Conservation (phyloP, 2,797 vertebrate genomes). For the Thalassophryne amazonica region DNA sequence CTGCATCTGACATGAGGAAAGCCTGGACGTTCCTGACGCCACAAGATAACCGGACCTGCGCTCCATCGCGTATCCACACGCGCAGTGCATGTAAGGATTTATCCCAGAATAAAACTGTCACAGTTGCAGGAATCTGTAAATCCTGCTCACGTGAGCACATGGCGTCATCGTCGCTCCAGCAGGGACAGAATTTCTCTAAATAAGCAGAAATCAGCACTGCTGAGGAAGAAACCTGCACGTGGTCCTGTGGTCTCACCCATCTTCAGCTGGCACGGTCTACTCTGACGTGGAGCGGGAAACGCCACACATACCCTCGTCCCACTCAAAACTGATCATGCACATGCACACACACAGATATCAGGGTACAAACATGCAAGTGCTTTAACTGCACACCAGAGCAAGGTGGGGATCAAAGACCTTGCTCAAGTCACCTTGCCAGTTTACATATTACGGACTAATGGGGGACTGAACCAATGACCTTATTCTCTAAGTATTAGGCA, state of each 20-base stretch:
- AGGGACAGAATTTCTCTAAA: slow-evolving; percentile 10
- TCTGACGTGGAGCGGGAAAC: slow-evolving; percentile 4
- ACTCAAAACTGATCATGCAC: neutral
- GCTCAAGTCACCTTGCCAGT: too few species aligned
- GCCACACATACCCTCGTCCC: neutral
- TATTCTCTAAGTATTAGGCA: too few species aligned
- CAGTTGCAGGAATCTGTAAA: slow-evolving; percentile 62
- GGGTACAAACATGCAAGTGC: too few species aligned
- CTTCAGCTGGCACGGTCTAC: slow-evolving; percentile 19
- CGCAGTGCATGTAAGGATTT: slow-evolving; percentile 48
- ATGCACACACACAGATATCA: too few species aligned
- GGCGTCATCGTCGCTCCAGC: slow-evolving; percentile 9
- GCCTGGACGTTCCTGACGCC: slow-evolving; percentile 53
- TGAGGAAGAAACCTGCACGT: slow-evolving; percentile 32
- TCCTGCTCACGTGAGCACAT: slow-evolving; percentile 50
- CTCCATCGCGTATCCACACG: slow-evolving; percentile 12
- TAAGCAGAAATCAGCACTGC: slow-evolving; percentile 5
- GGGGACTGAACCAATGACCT: too few species aligned
- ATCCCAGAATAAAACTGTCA: slow-evolving; percentile 64
- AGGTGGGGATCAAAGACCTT: too few species aligned
- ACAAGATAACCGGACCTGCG: slow-evolving; percentile 46
- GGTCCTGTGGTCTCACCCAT: slow-evolving; percentile 15
- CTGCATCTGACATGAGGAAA: slow-evolving; percentile 49
- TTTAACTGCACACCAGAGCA: too few species aligned
- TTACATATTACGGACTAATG: too few species aligned